Base-by-base conservation (phyloP, 2,113 vertebrate genomes). In the Tyto alba region DNA sequence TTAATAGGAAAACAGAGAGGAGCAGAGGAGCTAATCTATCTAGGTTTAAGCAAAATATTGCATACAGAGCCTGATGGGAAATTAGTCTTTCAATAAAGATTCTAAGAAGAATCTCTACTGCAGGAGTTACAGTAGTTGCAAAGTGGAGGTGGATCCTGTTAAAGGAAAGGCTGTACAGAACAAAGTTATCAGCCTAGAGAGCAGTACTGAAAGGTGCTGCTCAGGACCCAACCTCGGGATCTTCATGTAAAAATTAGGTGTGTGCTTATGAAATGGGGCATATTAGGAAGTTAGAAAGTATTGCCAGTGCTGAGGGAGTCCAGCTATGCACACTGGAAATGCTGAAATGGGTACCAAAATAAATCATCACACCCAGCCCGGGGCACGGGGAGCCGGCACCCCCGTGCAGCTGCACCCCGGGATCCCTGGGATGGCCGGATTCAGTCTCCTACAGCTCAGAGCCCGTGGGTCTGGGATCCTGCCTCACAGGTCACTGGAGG, bases 31-130 rank as follows among this genome's bases (percentile, higher is more conserved):
- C 68, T 95, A 84, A 89, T 93, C 93, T 84, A 50, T 72, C 89
- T 81, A 59, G 84, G 60, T 77, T 96, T 95, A 92, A 93, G 94
- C 83, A 92, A 95, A 95, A 89, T 88, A 95, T 71, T 91, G 79
- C 77, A 78, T 47, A 78, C 16, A 43, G 56, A 81, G 60, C 60
- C 91, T 94, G 91, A 84, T 92, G 94, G 93, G 94, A 94, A 94
- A 95, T 95, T 15, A 89, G 36, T 52, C 48, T 92, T 78, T 71
- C 73, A 88, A 23, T 2, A 74, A 63, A 84, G 47, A 82, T 75
- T 81, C 60, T 78, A 43, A 26, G 55, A 53, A 92, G 81, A 66
- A 47, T 45, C n/a, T 76, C 72, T 41, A 0, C 1, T 72, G 73
- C 45, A 83, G 43, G 81, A 74, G 68, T 47, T 85, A 7, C 32